These are phyloP conservation scores for Euphydryas editha DNA, from an alignment of 2,888 invertebrate genomes.

Conservation along the genomic window DNA sequence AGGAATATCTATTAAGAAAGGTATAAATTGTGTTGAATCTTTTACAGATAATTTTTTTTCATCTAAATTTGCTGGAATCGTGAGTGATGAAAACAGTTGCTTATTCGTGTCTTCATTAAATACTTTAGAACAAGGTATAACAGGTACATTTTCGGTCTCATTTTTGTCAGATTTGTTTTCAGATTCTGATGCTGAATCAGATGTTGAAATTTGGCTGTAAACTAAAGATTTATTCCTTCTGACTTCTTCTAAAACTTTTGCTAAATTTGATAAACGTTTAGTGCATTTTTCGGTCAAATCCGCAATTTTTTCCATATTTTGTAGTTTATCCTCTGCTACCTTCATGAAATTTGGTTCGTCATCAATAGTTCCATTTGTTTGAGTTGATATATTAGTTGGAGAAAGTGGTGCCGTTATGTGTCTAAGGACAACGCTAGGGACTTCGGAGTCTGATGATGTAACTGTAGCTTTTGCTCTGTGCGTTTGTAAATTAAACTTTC, in stretches of 20 bases:
- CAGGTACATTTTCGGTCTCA: constrained; percentile 35
- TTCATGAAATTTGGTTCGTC: constrained; percentile 66
- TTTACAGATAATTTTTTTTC: constrained; percentile 31
- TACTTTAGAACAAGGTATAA: constrained; percentile 11
- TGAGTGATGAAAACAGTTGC: constrained; percentile 24
- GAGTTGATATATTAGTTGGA: constrained; percentile 61
- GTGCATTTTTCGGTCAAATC: constrained; percentile 78
- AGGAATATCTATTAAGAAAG: constrained; percentile 64
- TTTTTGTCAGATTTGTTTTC: constrained; percentile 60
- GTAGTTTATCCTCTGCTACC: constrained; percentile 71
- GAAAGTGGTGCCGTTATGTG: constrained; percentile 33
- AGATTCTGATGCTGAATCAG: constrained; percentile 66
- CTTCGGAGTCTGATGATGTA: constrained; percentile 54
- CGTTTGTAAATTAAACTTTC: constrained; percentile 28
- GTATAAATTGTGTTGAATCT: constrained; percentile 52
- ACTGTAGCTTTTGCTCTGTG: constrained; percentile 42
- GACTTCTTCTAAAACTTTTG: constrained; percentile 77
- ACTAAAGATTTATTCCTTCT: constrained; percentile 72
- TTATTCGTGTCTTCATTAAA: constrained; percentile 22
- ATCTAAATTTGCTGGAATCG: constrained; percentile 20
- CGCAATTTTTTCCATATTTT: constrained; percentile 79
- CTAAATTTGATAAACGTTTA: constrained; percentile 73
- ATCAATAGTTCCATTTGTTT: constrained; percentile 61
- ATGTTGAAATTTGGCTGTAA: constrained; percentile 69
- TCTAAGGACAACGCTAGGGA: constrained; percentile 24